A percentile compares a stretch with the other conserved stretches of the same genome.
Evolutionary conservation across 2,888 invertebrate genomes (phyloP).

Genomic region (Drosophila cognata): DNA sequence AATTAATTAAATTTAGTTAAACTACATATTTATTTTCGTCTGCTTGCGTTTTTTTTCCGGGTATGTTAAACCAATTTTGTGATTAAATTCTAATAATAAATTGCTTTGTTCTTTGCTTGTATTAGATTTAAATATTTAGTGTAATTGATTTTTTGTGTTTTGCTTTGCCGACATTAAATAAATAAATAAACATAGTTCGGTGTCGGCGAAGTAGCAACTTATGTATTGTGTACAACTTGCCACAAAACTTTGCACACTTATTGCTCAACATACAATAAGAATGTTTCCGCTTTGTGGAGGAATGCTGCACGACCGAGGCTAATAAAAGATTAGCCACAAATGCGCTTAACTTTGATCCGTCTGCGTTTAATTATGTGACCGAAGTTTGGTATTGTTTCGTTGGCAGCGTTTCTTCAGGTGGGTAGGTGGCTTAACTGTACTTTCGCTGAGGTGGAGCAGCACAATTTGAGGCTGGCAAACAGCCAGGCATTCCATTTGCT

Average conservation of each 20-base stretch:
- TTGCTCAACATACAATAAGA: neutral
- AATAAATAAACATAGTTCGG: neutral
- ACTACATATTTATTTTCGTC: neutral
- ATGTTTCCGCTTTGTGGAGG: neutral
- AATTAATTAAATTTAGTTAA: neutral
- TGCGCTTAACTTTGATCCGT: conserved; percentile 41
- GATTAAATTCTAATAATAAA: neutral
- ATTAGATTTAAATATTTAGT: neutral
- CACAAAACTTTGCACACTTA: neutral
- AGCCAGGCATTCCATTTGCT: conserved; percentile 60
- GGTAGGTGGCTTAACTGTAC: conserved; percentile 6
- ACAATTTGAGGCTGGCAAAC: conserved; percentile 36
- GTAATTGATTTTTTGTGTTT: neutral
- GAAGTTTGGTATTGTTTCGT: neutral
- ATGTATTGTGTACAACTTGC: neutral
- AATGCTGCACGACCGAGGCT: conserved; percentile 41
- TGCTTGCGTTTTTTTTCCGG: neutral
- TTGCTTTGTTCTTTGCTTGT: neutral
- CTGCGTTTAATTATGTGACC: conserved; percentile 51
- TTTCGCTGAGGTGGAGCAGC: neutral
- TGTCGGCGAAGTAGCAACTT: neutral
- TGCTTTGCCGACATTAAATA: neutral
- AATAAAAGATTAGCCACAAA: conserved; percentile 67
- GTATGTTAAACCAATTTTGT: neutral
- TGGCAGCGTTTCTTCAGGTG: conserved; percentile 28